Evolutionary conservation across 1,140 invertebrate species (phyloP), one percentile per base, ranked within the genome.

Genomic region (Sitophilus oryzae): DNA sequence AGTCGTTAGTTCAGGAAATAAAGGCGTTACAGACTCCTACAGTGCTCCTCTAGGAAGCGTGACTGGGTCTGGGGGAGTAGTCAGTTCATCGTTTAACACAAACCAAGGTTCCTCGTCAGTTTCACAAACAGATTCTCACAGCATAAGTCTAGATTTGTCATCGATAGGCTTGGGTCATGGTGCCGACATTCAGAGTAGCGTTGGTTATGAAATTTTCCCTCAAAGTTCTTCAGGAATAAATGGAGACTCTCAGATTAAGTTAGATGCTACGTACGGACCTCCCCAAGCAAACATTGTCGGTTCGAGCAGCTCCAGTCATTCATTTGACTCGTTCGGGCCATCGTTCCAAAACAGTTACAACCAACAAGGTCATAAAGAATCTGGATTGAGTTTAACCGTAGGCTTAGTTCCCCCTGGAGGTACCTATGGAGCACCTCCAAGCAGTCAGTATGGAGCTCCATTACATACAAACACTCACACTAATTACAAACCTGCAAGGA

Each of bases 361-460:
- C 14, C 15, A 34, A 46, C 35, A 23, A n/a, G 4, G 34, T n/a
- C 46, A 49, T 20, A 22, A 21, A 14, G 40, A 14, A 18, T 46
- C 35, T 25, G 14, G 23, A 10, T n/a, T 65, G 21, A 56, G 59
- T 14, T 58, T 61, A n/a, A 71, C 71, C 34, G 75, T 76, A 65
- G 77, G 77, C 6, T 65, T 80, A 20, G 69, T 74, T 14, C 74
- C 79, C 15, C 75, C 79, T 20, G 78, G 76, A 57, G 77, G 76
- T 2, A 46, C 77, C 15, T 81, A 81, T 69, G 75, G 76, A 30
- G 67, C 76, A 1, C 76, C 78, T 15, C 75, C 76, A 47, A 74
- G 70, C 48, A 74, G 73, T 34, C 74, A 72, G 60, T 79, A 80
- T 48, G 78, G 78, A 15, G 75, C 75, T 16, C 77, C 79, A 9